Evolutionary conservation across 2,113 vertebrate genomes (phyloP), one percentile per base, ranked within the genome.

Genomic region (Urocitellus parryii): DNA sequence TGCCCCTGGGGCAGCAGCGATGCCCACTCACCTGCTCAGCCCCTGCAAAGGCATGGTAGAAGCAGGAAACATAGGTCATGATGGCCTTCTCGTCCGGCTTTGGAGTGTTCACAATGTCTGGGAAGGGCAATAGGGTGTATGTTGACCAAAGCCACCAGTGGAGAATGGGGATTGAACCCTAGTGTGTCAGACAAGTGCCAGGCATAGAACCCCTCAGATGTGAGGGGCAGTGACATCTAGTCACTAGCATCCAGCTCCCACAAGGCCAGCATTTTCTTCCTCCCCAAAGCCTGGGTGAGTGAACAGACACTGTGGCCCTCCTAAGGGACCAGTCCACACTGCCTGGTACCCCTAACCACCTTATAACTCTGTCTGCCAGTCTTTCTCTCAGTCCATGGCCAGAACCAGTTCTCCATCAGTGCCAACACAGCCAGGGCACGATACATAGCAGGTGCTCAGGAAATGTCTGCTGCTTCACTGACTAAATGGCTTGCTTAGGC

Each of bases 61-160:
- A 99, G 98, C 99, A 99, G 97, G 99, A 99, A 83, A 99, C 99
- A 0, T 99, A 99, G 93, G 99, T 99, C 99, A 99, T 99, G 98
- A 99, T 99, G 97, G 99, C 99, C 87, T 99, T 99, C 98, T 99
- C 99, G 3, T 99, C 99, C 0, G 99, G 99, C 96, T 99, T 99
- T 53, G 99, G 99, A 25, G 99, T 99, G 98, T 99, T 99, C 90
- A 99, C 99, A 9, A 99, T 99, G 97, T 99, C 99, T 99, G 96
- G 34, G 67, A 45, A 39, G 18, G 53, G 74, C 34, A 80, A 74
- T 0, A 42, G 82, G 13, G 58, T 73, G 11, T 20, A 53, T 45
- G 80, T 5, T 83, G 34, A 65, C 73, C 96, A 86, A 80, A 84
- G 13, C 65, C 78, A 87, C 17, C 13, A 18, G 29, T 61, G 51